Conservation (phyloP, 1,140 invertebrate species). For the Oncopodura yosiiana region DNA sequence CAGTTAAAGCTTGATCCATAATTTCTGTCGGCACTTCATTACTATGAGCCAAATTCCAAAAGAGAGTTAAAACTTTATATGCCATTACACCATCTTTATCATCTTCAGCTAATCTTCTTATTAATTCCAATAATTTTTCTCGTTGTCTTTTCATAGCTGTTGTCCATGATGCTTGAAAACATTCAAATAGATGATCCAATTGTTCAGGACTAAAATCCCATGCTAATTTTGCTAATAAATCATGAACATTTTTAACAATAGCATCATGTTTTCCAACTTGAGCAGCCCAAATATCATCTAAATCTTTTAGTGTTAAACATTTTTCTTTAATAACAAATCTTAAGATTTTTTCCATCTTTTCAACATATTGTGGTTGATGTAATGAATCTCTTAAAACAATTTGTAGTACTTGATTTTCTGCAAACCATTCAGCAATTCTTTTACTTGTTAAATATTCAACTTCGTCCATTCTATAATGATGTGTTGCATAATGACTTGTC, state of each 20-base stretch:
- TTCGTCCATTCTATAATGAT: conserved; percentile 56
- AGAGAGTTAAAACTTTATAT: conserved; percentile 89
- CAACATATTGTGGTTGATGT: conserved; percentile 96
- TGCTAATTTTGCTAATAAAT: conserved; percentile 87
- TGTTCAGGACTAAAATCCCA: conserved; percentile 98
- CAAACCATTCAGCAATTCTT: conserved; percentile 92
- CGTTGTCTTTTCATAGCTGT: conserved; percentile 91
- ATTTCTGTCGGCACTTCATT: conserved; percentile 94
- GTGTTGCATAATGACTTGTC: conserved; percentile 65
- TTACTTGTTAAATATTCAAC: conserved; percentile 91
- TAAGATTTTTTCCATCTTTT: conserved; percentile 94
- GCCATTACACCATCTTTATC: conserved; percentile 99
- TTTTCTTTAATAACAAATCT: conserved; percentile 94
- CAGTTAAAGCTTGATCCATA: conserved; percentile 89
- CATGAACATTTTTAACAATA: conserved; percentile 94
- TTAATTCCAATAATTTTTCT: conserved; percentile 89
- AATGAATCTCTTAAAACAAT: conserved; percentile 90
- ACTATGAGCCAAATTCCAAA: conserved; percentile 95
- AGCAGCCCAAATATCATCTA: conserved; percentile 92
- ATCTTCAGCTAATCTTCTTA: conserved; percentile 87
- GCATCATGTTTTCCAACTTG: conserved; percentile 91
- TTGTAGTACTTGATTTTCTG: conserved; percentile 88
- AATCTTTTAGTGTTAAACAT: conserved; percentile 75
- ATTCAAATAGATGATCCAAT: conserved; percentile 92
- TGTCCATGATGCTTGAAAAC: conserved; percentile 91